Percentiles rank a stretch among this genome's conserved stretches.
Conservation (phyloP, 2,797 vertebrate species). For the Pseudochromis fuscus region DNA sequence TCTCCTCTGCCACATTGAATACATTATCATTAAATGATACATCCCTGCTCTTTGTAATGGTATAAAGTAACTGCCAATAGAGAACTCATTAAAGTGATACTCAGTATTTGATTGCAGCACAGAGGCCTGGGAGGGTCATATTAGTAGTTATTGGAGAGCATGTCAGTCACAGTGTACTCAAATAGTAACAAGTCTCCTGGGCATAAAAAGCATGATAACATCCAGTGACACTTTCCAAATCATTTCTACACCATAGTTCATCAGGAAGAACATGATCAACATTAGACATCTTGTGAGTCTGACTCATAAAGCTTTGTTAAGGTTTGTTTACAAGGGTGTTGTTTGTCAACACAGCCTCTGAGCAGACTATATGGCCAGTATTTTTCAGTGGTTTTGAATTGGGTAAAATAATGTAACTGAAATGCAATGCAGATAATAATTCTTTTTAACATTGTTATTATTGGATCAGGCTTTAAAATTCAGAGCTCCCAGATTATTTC, state of each 20-base stretch:
- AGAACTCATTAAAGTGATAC: constrained; percentile 9
- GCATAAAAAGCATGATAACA: not conserved
- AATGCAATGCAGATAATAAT: no score
- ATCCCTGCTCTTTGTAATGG: not conserved
- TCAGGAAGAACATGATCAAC: no score
- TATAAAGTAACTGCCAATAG: not conserved
- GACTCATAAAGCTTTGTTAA: no score
- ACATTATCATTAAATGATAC: not conserved
- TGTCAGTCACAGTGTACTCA: not conserved
- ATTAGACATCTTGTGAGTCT: no score
- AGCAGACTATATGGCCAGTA: no score
- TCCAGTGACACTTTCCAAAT: not conserved
- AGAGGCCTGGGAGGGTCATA: not conserved
- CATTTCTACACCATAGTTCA: no score
- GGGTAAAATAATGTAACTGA: no score
- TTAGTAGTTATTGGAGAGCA: not conserved
- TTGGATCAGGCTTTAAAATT: no score
- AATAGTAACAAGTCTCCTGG: not conserved
- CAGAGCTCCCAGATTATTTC: no score
- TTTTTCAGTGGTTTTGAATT: no score
- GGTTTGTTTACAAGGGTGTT: not conserved
- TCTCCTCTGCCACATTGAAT: constrained; percentile 1
- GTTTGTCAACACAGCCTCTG: not conserved
- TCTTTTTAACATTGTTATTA: no score
- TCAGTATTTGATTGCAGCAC: not conserved